Evolutionary conservation across 2,113 vertebrate species (phyloP).

Genomic region (Hemiscyllium ocellatum): DNA sequence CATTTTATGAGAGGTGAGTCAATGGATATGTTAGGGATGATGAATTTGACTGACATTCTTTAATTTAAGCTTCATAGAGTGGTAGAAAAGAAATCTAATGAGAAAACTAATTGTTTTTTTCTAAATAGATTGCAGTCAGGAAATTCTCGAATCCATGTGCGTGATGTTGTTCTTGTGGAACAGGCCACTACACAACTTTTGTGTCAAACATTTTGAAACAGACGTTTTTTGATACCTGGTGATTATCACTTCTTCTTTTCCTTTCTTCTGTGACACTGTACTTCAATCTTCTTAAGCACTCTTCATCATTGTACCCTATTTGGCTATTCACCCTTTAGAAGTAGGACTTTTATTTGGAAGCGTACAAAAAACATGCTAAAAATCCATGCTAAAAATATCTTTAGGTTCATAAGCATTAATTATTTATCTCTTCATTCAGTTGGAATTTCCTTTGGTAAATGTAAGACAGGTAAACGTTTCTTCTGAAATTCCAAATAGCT

Average conservation of each 20-base stretch:
- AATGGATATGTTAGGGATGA: background rate
- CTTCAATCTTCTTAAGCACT: background rate
- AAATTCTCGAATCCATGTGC: background rate
- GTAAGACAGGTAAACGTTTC: background rate
- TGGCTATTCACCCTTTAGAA: background rate
- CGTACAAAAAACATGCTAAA: background rate
- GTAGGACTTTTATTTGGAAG: background rate
- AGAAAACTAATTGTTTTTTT: background rate
- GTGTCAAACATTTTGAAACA: background rate
- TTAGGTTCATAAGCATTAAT: background rate
- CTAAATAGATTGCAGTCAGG: background rate
- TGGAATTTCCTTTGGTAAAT: background rate
- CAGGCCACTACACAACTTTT: background rate
- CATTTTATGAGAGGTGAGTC: background rate
- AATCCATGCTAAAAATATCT: background rate
- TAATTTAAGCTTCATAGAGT: background rate
- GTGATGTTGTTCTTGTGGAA: background rate
- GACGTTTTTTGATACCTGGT: background rate
- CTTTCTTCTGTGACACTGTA: background rate
- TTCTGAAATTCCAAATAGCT: background rate
- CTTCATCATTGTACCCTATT: background rate
- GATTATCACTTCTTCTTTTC: background rate
- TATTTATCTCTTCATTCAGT: background rate
- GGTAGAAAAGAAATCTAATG: background rate
- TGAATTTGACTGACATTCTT: background rate